Percentiles rank a stretch among this genome's conserved stretches.
Evolutionary conservation across 2,113 vertebrate species (phyloP).

Genomic region (human): GRCh38 chr3:119628501-119629000

Average conservation of each 20-base stretch:
- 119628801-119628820: slow-evolving; percentile 75
- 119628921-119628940: not conserved
- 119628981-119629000: not conserved
- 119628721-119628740: slow-evolving; percentile 80
- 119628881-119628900: not conserved
- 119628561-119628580: not conserved
- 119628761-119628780: slow-evolving; percentile 74
- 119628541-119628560: not conserved
- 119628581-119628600: too few species aligned
- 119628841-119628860: slow-evolving; percentile 75
- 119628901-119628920: not conserved
- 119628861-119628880: slow-evolving; percentile 74
- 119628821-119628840: slow-evolving; percentile 81
- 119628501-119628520: not conserved
- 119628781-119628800: slow-evolving; percentile 56
- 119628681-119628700: slow-evolving; percentile 70
- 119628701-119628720: slow-evolving; percentile 70
- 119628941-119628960: not conserved
- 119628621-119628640: not conserved
- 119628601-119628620: not conserved
- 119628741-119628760: slow-evolving; percentile 76
- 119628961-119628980: not conserved
- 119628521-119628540: not conserved
- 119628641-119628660: not conserved
- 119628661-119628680: not conserved